phyloP scores from a whole-genome alignment of 2,113 vertebrate genomes.

The Gallinago paraguaiae region DNA sequence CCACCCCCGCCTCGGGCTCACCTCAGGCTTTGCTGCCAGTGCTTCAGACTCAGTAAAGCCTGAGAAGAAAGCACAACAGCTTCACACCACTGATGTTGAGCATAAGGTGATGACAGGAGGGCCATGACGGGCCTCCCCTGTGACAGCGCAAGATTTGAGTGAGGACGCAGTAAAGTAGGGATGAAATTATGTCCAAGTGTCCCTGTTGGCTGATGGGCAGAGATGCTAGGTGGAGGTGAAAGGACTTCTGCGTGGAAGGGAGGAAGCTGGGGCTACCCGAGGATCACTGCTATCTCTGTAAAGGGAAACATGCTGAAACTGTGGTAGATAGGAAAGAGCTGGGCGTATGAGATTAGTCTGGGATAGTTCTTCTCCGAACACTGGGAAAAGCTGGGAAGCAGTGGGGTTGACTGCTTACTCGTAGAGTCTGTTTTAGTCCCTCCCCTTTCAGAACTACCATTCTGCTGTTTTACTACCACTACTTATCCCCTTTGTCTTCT shows the following conservation, averaged over 20 bases:
- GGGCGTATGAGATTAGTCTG: not conserved
- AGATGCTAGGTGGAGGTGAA: not conserved
- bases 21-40: no score
- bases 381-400: not conserved
- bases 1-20: no score
- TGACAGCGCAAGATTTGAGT: not conserved
- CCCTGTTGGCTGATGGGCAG: not conserved
- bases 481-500: not conserved
- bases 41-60: no score
- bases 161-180: not conserved
- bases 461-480: not conserved
- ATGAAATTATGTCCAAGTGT: not conserved
- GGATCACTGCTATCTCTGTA: not conserved
- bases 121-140: not conserved
- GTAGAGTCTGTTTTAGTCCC: not conserved
- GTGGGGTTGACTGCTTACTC: not conserved
- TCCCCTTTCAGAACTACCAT: not conserved
- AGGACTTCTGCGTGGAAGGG: not conserved
- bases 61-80: not conserved
- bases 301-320: not conserved
- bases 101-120: not conserved
- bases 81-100: not conserved
- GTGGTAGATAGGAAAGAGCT: not conserved
- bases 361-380: not conserved
- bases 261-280: not conserved